Evolutionary conservation across 1,140 invertebrate species (phyloP), one percentile per base, ranked within the genome.

Genomic region (Bombus superbus): DNA sequence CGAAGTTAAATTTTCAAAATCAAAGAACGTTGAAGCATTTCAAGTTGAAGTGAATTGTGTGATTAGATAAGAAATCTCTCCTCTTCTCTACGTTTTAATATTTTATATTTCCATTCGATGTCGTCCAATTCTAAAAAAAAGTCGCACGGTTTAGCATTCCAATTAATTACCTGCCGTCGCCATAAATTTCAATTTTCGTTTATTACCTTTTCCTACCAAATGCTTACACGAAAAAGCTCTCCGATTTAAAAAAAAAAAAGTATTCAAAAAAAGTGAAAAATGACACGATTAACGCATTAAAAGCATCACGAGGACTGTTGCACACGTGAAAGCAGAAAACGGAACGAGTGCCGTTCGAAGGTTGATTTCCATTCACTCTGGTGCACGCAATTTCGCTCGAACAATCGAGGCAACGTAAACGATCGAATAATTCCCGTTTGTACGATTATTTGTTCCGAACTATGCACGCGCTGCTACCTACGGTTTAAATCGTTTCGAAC

Each of bases 401-500:
- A 76, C 74, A 76, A 76, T 76, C 74, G 35, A 10, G 53, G 25
- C 8, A 59, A 59, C 35, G 35, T 59, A 76, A 76, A 76, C 74
- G 74, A 76, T 76, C 74, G 35, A 76, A 76, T 76, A 59, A 76
- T 76, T 35, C 74, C 13, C 74, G 74, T 76, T 59, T 76, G 74
- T 59, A 76, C 74, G 53, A 76, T 76, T 76, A 76, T 76, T 76
- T 76, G 74, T 76, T 59, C 13, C 32, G 25, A 32, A 25, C 47
- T 47, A n/a, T 47, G 42, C 47, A 25, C 42, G 73, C 22, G n/a
- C 47, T 13, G 18, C 28, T 22, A 53, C 47, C 13, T 57, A 13
- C 44, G 28, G 53, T 76, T 68, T 76, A 59, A 76, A 75, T 44
- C 73, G 47, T 57, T 75, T 22, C 32, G 42, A 35, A n/a, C 38